Evolutionary conservation across 2,888 invertebrate genomes (phyloP).

Genomic region (Lampropteryx suffumata): DNA sequence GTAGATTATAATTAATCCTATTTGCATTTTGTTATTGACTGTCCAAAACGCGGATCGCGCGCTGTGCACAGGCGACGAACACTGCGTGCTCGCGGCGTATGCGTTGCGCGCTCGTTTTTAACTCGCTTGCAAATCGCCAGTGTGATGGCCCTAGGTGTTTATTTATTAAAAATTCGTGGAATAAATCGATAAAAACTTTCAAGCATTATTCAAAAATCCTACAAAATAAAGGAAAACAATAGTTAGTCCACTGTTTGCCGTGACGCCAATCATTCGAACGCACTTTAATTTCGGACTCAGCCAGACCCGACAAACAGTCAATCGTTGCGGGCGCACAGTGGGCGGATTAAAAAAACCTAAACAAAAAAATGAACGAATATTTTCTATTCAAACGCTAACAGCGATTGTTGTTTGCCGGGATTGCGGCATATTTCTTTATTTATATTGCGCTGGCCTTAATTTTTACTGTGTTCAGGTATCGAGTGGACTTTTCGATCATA

Average conservation of each 20-base stretch:
- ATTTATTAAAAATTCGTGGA: no score
- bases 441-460: conserved; percentile 7
- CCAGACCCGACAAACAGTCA: conserved; percentile 37
- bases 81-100: no score
- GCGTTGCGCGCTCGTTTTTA: no score
- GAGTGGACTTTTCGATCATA: neutral
- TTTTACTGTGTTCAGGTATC: conserved; percentile 1
- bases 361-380: conserved; percentile 30
- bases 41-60: no score
- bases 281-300: conserved; percentile 35
- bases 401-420: conserved; percentile 17
- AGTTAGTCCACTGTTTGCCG: conserved; percentile 9
- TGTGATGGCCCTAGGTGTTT: no score
- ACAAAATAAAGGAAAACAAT: conserved; percentile 1
- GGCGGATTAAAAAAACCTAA: conserved; percentile 30
- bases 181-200: no score
- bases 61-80: no score
- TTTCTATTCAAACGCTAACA: conserved; percentile 25
- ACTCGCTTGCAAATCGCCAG: no score
- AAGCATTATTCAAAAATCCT: no score
- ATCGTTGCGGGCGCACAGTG: conserved; percentile 32
- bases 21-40: no score
- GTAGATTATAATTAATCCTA: no score
- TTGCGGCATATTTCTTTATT: conserved; percentile 14
- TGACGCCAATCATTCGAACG: conserved; percentile 31